Evolutionary conservation across 1,140 invertebrate species (phyloP).

Genomic region (Samia ricini): DNA sequence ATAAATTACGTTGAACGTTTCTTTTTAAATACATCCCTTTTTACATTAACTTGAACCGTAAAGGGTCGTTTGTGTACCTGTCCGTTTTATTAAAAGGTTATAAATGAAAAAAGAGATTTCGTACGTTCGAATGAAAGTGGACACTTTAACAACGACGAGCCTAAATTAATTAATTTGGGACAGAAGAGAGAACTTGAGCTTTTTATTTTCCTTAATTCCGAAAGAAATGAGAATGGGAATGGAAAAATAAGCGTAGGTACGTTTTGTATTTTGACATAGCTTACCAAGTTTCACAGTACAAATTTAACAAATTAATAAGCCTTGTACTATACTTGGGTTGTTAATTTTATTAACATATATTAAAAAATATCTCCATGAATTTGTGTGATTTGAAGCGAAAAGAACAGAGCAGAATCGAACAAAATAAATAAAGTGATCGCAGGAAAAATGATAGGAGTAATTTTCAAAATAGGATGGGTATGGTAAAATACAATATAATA

Average conservation of each 20-base stretch:
- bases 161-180: conserved; percentile 23
- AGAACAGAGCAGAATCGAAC: no score
- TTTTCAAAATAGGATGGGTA: no score
- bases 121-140: conserved; percentile 10
- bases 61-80: conserved; percentile 23
- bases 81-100: conserved; percentile 12
- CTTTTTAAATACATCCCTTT: conserved; percentile 34
- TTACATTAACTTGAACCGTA: conserved; percentile 27
- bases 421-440: no score
- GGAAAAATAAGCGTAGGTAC: not conserved
- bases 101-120: conserved; percentile 26
- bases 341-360: no score
- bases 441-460: no score
- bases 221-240: not conserved
- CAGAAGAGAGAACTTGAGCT: conserved; percentile 13
- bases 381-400: no score
- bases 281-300: not conserved
- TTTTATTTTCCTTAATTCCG: conserved; percentile 3
- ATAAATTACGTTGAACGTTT: conserved; percentile 32
- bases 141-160: conserved; percentile 18
- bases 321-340: not conserved
- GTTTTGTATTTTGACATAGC: not conserved
- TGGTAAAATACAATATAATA: no score
- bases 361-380: no score
- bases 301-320: not conserved